phyloP scores from a whole-genome alignment of 1,140 invertebrate genomes.

The Coenobita brevimanus region DNA sequence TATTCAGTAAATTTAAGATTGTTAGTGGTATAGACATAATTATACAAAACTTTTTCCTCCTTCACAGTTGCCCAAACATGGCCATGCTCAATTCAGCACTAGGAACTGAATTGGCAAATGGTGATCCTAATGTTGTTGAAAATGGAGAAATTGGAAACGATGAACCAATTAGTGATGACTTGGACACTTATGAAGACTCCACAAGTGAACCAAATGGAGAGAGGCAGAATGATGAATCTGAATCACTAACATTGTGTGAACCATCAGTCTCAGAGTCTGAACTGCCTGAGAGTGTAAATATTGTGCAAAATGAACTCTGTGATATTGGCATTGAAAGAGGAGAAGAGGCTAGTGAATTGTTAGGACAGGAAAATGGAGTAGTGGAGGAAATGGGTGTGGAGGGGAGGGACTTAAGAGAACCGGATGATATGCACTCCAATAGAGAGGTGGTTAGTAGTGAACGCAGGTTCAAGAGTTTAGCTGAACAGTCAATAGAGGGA shows the following conservation, averaged over 20 bases:
- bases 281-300: conserved; percentile 42
- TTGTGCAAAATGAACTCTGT: conserved; percentile 34
- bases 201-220: conserved; percentile 48
- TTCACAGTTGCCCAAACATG: conserved; percentile 61
- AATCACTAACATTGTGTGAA: conserved; percentile 57
- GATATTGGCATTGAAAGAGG: conserved; percentile 47
- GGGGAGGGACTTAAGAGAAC: neutral
- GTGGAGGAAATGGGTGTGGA: neutral
- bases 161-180: conserved; percentile 10
- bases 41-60: neutral
- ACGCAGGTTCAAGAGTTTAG: conserved; percentile 20
- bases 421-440: neutral
- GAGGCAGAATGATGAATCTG: conserved; percentile 45
- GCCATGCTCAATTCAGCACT: conserved; percentile 63
- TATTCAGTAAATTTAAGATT: too few species aligned
- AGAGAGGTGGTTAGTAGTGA: neutral
- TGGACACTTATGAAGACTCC: conserved; percentile 51
- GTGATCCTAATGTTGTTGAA: conserved; percentile 28
- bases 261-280: conserved; percentile 51
- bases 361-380: conserved; percentile 28
- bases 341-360: conserved; percentile 53
- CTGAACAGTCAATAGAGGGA: conserved; percentile 73
- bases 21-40: too few species aligned
- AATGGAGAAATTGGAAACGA: neutral
- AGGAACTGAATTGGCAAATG: conserved; percentile 56